phyloP scores from a whole-genome alignment of 2,113 vertebrate species.

The Labeo rohita region DNA sequence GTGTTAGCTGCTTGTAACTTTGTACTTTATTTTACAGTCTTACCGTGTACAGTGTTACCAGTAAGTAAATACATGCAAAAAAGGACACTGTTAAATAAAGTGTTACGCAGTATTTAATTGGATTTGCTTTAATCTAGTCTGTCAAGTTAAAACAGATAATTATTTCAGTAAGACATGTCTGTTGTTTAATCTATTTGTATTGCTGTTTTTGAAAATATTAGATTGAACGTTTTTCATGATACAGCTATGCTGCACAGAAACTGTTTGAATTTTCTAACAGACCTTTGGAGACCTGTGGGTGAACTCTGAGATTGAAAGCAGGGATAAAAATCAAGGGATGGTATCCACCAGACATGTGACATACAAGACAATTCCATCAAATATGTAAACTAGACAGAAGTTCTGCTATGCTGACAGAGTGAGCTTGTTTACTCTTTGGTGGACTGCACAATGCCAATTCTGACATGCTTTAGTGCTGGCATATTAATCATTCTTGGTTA shows the following conservation, averaged over 20 bases:
- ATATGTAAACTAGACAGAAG: slow-evolving; percentile 58
- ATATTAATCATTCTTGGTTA: slow-evolving; percentile 62
- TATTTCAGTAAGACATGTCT: too few relatives aligned
- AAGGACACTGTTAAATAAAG: not conserved
- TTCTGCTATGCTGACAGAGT: slow-evolving; percentile 34
- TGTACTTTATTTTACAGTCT: too few relatives aligned
- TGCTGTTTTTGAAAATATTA: not conserved
- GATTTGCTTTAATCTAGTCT: not conserved
- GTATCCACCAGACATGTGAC: slow-evolving; percentile 50
- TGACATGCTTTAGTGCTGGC: slow-evolving; percentile 49
- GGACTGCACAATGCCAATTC: slow-evolving; percentile 49
- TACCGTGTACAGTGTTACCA: not conserved
- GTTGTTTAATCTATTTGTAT: not conserved
- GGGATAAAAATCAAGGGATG: slow-evolving; percentile 42
- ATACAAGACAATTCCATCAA: slow-evolving; percentile 45
- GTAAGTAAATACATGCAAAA: not conserved
- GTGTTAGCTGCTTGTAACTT: not conserved
- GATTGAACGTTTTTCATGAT: slow-evolving; percentile 21
- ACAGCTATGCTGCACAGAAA: slow-evolving; percentile 27
- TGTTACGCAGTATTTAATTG: not conserved
- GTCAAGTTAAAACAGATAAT: not conserved
- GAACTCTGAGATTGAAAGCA: slow-evolving; percentile 46
- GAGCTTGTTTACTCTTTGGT: slow-evolving; percentile 41
- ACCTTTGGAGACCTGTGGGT: slow-evolving; percentile 47
- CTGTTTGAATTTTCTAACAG: slow-evolving; percentile 44